A percentile compares a stretch with the other conserved stretches of the same genome.
These are phyloP conservation scores for Periophthalmus modestus DNA, from an alignment of 2,113 vertebrate species.

Conservation along the genomic window DNA sequence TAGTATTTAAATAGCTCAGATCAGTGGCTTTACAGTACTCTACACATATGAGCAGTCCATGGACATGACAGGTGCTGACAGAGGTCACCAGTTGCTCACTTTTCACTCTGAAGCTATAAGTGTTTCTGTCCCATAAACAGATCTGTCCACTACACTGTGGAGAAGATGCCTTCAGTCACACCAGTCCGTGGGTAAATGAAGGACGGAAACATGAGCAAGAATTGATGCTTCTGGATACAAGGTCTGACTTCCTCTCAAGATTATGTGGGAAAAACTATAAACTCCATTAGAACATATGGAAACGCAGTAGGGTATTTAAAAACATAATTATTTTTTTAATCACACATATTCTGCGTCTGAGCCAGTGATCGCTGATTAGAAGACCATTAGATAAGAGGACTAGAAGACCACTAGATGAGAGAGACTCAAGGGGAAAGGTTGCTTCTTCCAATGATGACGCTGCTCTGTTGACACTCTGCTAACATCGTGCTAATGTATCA, in stretches of 20 bases:
- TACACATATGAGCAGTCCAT: neutral
- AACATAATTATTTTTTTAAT: neutral
- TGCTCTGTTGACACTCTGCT: constrained; percentile 50
- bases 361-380: neutral
- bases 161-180: neutral
- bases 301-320: neutral
- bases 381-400: neutral
- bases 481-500: constrained; percentile 23
- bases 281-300: neutral
- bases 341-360: neutral
- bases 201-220: neutral
- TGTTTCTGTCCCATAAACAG: constrained; percentile 15
- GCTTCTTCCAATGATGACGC: constrained; percentile 47
- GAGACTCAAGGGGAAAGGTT: constrained; percentile 5
- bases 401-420: neutral
- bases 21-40: neutral
- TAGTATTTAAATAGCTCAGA: neutral
- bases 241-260: neutral
- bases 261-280: neutral
- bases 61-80: constrained; percentile 29
- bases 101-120: constrained; percentile 29
- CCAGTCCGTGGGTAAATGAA: neutral
- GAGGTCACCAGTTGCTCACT: constrained; percentile 48
- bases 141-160: constrained; percentile 7
- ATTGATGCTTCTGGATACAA: neutral